Evolutionary conservation across 2,888 invertebrate species (phyloP).

Genomic region (Boloria selene): DNA sequence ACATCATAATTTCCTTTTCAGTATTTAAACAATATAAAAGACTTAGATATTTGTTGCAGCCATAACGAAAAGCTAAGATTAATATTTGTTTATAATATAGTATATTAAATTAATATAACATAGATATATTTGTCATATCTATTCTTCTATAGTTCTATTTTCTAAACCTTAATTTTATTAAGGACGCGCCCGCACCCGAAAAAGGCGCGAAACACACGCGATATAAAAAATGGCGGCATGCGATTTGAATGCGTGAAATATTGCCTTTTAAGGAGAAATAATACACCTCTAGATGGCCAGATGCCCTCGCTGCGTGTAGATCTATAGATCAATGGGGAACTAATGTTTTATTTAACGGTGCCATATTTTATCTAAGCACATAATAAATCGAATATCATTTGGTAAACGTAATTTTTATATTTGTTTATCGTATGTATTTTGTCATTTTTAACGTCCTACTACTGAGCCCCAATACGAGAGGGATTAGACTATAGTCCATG

Average conservation of each 20-base stretch:
- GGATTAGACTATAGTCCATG: too few species aligned
- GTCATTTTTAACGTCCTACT: too few species aligned
- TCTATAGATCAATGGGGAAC: neutral
- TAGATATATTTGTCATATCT: constrained; percentile 46
- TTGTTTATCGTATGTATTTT: too few species aligned
- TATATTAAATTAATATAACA: neutral
- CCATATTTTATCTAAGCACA: neutral
- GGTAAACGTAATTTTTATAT: neutral
- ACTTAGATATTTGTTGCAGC: too few species aligned
- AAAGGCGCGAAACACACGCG: constrained; percentile 83
- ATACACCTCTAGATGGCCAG: constrained; percentile 64
- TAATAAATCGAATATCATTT: neutral
- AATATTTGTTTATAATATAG: neutral
- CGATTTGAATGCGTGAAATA: constrained; percentile 82
- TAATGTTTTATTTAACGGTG: constrained; percentile 16
- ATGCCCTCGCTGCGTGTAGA: constrained; percentile 37
- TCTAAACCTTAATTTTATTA: constrained; percentile 79
- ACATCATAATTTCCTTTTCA: too few species aligned
- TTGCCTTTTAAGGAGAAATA: constrained; percentile 78
- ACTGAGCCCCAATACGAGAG: too few species aligned
- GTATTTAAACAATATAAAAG: too few species aligned
- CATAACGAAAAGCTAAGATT: too few species aligned
- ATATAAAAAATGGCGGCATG: constrained; percentile 81
- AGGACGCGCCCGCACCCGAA: constrained; percentile 79
- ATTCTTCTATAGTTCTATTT: constrained; percentile 54